Percentiles rank a stretch among this genome's conserved stretches.
Evolutionary conservation across 2,797 vertebrate species (phyloP).

Genomic region (Jordanella pulchra): DNA sequence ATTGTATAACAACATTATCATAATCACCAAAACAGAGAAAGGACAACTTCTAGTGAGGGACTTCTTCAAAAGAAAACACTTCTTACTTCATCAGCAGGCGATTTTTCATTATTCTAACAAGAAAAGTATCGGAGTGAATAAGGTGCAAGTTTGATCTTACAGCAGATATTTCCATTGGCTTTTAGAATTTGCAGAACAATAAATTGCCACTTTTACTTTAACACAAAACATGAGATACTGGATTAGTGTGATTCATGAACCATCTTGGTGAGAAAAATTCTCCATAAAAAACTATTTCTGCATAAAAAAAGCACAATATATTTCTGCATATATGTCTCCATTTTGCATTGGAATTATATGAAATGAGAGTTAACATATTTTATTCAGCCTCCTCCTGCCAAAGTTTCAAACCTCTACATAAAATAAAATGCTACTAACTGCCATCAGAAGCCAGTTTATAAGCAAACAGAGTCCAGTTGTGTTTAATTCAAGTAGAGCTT

Average conservation of each 20-base stretch:
- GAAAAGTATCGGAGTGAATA: neutral
- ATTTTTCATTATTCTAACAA: neutral
- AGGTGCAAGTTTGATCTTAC: slow-evolving; percentile 16
- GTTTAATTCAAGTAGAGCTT: too few relatives aligned
- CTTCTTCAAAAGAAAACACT: neutral
- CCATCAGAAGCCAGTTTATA: too few relatives aligned
- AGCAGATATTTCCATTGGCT: neutral
- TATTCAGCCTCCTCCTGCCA: neutral
- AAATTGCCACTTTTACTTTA: neutral
- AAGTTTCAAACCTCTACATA: too few relatives aligned
- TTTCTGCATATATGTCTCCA: neutral
- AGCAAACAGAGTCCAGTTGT: too few relatives aligned
- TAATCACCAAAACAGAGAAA: neutral
- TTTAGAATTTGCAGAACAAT: slow-evolving; percentile 32
- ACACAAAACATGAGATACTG: slow-evolving; percentile 22
- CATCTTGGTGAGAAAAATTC: neutral
- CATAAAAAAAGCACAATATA: neutral
- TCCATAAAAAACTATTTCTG: neutral
- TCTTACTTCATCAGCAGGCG: neutral
- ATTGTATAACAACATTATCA: too few relatives aligned
- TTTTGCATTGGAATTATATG: neutral
- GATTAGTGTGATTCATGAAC: slow-evolving; percentile 14
- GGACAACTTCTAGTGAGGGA: neutral
- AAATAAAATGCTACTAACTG: too few relatives aligned
- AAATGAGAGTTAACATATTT: neutral